Base-by-base conservation (phyloP, 2,797 vertebrate species). In the Propithecus perrieri region DNA sequence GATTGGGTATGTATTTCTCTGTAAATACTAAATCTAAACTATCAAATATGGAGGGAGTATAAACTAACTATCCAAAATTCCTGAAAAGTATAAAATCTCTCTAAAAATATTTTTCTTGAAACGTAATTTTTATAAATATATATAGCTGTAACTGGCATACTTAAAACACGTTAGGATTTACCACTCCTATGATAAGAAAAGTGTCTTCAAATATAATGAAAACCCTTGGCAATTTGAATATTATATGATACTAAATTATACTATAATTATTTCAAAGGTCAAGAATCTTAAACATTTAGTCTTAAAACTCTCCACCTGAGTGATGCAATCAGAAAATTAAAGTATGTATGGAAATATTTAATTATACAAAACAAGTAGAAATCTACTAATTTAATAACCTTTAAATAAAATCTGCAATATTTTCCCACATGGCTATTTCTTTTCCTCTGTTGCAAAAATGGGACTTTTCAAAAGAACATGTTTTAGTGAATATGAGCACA, bases 231-330 rank as follows among this genome's bases (percentile, higher is more conserved):
- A 96, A 97, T 97, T 81, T 97, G 92, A 94, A 96, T 97, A 94
- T 91, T 94, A 89, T 76, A 96, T 83, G 90, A 96, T 84, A 89
- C 59, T 92, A 97, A 96, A 97, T 96, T 95, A 96, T 79, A 92
- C 50, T 91, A 89, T 81, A 96, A 97, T 97, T 96, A 98, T 95
- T 97, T 97, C 85, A 96, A 97, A 97, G 95, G 95, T 97, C 89
- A 97, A 98, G 96, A 97, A 95, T 97, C 83, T 96, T 94, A 96
- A 89, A 94, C 63, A 96, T 89, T 97, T 96, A 87, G 53, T 96
- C 59, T 94, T 92, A 94, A 96, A 97, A 97, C 65, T 97, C 85
- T 97, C 89, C 48, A 96, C 92, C 69, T 95, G 74, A 57, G 75
- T 97, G 95, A 97, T 94, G 50, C 63, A 97, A 97, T 98, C 79